Percentiles rank a stretch among this genome's conserved stretches.
Conservation (phyloP, 2,797 vertebrate species). For the Denticeps clupeoides region DNA sequence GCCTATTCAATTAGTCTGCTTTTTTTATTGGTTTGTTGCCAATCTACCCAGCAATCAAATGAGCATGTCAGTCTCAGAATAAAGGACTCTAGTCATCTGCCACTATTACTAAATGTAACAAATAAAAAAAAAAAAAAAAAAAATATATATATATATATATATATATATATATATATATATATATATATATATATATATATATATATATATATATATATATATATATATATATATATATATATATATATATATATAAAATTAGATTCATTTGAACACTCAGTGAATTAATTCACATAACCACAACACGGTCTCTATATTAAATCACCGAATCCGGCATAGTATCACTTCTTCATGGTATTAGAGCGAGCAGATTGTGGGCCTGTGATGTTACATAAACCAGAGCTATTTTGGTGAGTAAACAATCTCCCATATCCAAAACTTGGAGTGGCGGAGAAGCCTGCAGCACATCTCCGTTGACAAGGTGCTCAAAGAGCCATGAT, state of each 20-base stretch:
- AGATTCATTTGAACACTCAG: too few relatives aligned
- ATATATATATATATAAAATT: not conserved
- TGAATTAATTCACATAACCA: too few relatives aligned
- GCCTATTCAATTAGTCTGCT: too few relatives aligned
- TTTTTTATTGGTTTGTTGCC: too few relatives aligned
- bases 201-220: not conserved
- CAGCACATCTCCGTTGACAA: slow-evolving; percentile 5
- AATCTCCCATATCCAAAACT: not conserved
- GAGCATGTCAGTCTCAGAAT: too few relatives aligned
- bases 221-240: not conserved
- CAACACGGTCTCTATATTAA: not conserved
- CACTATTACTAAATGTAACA: too few relatives aligned
- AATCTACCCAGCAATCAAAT: too few relatives aligned
- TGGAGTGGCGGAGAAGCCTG: not conserved
- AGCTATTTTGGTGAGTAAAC: slow-evolving; percentile 11
- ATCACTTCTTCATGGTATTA: not conserved
- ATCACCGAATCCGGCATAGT: not conserved
- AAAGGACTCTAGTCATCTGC: too few relatives aligned
- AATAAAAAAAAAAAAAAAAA: too few relatives aligned
- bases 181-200: not conserved
- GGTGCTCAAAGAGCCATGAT: slow-evolving; percentile 10
- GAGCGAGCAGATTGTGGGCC: not conserved
- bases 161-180: too few relatives aligned
- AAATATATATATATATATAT: too few relatives aligned
- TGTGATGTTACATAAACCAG: slow-evolving; percentile 2